Conservation (phyloP, 2,888 invertebrate genomes). For the Brachylomia viminalis region DNA sequence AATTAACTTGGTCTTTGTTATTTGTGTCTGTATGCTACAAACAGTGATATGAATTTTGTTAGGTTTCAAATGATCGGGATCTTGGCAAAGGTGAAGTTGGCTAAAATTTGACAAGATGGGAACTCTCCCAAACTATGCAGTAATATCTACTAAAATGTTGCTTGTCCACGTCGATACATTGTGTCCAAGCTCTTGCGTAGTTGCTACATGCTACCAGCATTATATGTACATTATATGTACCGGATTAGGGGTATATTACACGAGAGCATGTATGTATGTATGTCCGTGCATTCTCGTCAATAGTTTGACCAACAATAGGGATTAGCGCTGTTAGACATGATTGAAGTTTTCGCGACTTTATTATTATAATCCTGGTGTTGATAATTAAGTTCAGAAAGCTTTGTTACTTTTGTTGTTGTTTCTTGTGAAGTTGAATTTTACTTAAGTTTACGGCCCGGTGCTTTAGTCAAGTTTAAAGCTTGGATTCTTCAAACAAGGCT, state of each 20-base stretch:
- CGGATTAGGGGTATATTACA: slow-evolving; percentile 23
- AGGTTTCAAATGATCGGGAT: neutral
- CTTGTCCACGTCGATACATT: slow-evolving; percentile 1
- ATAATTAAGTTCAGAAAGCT: slow-evolving; percentile 45
- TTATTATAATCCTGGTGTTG: slow-evolving; percentile 23
- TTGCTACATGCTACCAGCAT: slow-evolving; percentile 23
- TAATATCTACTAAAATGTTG: neutral
- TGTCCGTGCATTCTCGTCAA: slow-evolving; percentile 29
- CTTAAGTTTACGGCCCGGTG: neutral
- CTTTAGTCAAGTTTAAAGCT: slow-evolving; percentile 1
- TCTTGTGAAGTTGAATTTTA: slow-evolving; percentile 6
- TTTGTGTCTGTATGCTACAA: neutral
- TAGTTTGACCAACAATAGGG: slow-evolving; percentile 40
- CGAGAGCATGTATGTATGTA: slow-evolving; percentile 17
- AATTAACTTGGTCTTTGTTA: neutral
- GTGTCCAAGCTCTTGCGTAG: neutral
- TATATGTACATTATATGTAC: neutral
- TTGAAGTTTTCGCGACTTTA: slow-evolving; percentile 11
- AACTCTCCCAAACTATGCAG: neutral
- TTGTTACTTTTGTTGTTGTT: slow-evolving; percentile 35
- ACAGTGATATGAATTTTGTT: neutral
- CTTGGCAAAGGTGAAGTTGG: neutral
- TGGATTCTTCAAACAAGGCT: neutral
- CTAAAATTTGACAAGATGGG: neutral
- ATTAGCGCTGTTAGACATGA: slow-evolving; percentile 7